These are phyloP conservation scores for Eidolon dupreanum DNA, from an alignment of 2,797 vertebrate genomes.

Conservation along the genomic window DNA sequence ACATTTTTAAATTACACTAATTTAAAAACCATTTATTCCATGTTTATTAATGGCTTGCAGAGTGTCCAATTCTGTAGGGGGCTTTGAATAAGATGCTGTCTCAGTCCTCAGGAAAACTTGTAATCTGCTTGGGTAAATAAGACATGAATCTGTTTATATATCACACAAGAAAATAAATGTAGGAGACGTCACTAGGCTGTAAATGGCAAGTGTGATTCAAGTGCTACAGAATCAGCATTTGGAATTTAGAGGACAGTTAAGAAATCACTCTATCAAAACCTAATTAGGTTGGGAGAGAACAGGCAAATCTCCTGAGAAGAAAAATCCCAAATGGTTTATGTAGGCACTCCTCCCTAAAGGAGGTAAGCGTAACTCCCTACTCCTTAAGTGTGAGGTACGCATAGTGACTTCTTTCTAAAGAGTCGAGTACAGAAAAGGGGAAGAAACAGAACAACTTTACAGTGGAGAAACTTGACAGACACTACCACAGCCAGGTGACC, in stretches of 20 bases:
- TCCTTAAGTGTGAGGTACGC: background rate
- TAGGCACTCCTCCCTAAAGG: background rate
- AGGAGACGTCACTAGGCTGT: background rate
- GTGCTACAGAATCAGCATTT: slow-evolving; percentile 18
- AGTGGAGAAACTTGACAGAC: background rate
- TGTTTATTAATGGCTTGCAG: slow-evolving; percentile 33
- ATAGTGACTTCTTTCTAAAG: background rate
- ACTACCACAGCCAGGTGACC: background rate
- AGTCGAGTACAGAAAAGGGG: background rate
- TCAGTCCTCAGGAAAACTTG: slow-evolving; percentile 40
- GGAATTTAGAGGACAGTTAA: slow-evolving; percentile 61
- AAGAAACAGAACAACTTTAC: background rate
- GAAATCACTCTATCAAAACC: slow-evolving; percentile 42
- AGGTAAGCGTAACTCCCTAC: background rate
- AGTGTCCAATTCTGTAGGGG: background rate
- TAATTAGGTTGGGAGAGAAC: background rate
- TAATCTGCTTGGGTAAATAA: slow-evolving; percentile 2
- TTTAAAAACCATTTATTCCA: slow-evolving; percentile 27
- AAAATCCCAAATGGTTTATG: background rate
- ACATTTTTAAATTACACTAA: slow-evolving; percentile 36
- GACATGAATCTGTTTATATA: slow-evolving; percentile 2
- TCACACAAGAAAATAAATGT: slow-evolving; percentile 41
- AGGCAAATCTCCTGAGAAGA: background rate
- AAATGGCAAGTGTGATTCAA: slow-evolving; percentile 20
- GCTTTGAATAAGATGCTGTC: slow-evolving; percentile 27